Percentiles rank a stretch among this genome's conserved stretches.
Evolutionary conservation across 2,113 vertebrate species (phyloP).

Genomic region (Ivindomyrus marchei): DNA sequence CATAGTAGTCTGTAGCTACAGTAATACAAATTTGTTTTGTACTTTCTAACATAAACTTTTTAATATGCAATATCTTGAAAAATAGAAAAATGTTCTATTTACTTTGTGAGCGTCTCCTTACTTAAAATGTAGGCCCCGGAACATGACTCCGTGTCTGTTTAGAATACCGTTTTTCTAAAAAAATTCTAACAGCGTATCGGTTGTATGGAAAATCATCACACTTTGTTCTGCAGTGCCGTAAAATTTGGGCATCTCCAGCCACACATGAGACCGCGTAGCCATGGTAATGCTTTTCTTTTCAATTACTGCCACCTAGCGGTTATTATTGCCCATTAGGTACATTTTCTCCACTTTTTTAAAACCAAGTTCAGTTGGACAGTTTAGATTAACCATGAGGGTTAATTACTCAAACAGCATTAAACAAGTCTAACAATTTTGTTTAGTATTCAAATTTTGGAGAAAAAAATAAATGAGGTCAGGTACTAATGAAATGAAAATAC

Average conservation of each 20-base stretch:
- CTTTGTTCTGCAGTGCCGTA: background rate
- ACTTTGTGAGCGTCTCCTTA: background rate
- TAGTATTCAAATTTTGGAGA: background rate
- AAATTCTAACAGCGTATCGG: background rate
- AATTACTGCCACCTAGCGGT: constrained; percentile 20
- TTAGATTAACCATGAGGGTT: background rate
- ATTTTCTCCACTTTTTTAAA: background rate
- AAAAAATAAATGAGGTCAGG: background rate
- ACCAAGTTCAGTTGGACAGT: background rate
- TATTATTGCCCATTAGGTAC: background rate
- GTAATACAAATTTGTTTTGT: background rate
- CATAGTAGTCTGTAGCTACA: background rate
- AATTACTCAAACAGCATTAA: background rate
- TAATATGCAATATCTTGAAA: background rate
- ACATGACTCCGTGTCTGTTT: background rate
- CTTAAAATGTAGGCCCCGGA: background rate
- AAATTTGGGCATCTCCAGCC: background rate
- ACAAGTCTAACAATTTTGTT: background rate
- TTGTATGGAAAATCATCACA: constrained; percentile 14
- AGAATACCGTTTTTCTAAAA: background rate
- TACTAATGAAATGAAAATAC: background rate
- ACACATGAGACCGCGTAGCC: background rate
- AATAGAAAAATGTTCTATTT: background rate
- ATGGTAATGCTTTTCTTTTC: constrained; percentile 7
- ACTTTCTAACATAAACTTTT: background rate